phyloP scores from a whole-genome alignment of 2,797 vertebrate genomes.

The Iguana delicatissima region DNA sequence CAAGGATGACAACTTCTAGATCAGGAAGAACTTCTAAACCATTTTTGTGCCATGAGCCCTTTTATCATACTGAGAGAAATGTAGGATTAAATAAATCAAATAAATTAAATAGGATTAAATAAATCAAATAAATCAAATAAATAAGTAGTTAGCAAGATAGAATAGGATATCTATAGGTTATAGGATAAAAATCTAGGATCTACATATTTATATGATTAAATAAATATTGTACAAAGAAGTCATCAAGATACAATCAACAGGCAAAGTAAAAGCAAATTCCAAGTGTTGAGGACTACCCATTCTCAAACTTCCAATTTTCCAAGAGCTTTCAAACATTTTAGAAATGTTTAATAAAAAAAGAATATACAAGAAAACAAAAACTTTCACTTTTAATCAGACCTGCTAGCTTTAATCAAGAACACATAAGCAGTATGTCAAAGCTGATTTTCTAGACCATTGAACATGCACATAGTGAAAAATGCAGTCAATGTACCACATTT shows the following conservation, averaged over 20 bases:
- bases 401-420: background rate
- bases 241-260: background rate
- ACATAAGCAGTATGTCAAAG: background rate
- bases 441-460: conserved; percentile 10
- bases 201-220: conserved; percentile 1
- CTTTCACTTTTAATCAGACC: conserved; percentile 24
- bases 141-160: background rate
- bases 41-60: no score
- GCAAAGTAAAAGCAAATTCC: background rate
- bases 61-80: no score
- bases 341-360: conserved; percentile 24
- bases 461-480: no score
- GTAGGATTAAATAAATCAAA: no score
- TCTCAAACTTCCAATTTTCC: no score
- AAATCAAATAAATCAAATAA: no score
- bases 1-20: no score
- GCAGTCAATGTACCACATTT: conserved; percentile 12
- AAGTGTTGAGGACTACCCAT: background rate
- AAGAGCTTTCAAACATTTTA: background rate
- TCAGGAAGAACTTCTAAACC: no score
- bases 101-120: no score
- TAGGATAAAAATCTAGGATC: background rate
- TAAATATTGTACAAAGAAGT: background rate
- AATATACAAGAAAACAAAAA: conserved; percentile 21
- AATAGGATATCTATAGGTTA: no score